A percentile compares a stretch with the other conserved stretches of the same genome.
Evolutionary conservation across 2,888 invertebrate species (phyloP).

Genomic region (Aleiodes testaceus): DNA sequence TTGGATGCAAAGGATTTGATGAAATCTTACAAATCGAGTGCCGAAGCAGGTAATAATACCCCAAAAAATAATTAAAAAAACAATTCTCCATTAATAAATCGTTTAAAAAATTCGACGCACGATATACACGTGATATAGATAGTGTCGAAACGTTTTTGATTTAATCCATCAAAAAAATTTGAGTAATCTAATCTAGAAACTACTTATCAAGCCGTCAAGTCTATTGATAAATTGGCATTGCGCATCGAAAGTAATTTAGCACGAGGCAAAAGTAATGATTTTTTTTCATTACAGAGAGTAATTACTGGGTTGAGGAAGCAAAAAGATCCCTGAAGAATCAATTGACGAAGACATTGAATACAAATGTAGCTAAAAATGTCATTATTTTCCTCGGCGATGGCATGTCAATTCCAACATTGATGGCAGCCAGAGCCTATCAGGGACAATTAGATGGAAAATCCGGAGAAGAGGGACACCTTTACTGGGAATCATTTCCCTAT

Average conservation of each 20-base stretch:
- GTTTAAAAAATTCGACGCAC: not conserved
- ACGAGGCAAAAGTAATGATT: not conserved
- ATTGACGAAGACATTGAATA: conserved; percentile 66
- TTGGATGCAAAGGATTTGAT: no score
- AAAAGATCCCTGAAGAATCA: conserved; percentile 71
- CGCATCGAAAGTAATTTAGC: not conserved
- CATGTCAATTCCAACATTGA: conserved; percentile 88
- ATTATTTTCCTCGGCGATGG: conserved; percentile 91
- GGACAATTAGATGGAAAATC: conserved; percentile 77
- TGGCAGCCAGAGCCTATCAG: conserved; percentile 83
- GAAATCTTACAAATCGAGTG: no score
- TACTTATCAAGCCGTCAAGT: no score
- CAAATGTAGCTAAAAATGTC: conserved; percentile 79
- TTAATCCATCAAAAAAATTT: no score
- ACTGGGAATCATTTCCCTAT: conserved; percentile 85
- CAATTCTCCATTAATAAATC: not conserved
- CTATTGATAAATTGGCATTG: not conserved
- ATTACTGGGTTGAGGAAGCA: conserved; percentile 74
- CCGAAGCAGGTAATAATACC: no score
- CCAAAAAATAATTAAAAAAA: no score
- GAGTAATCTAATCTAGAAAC: not conserved
- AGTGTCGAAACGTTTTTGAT: not conserved
- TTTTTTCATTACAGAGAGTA: conserved; percentile 39
- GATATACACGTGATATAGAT: conserved; percentile 7
- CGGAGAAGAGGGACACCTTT: conserved; percentile 82